These are phyloP conservation scores for Ochropleura leucogaster DNA, from an alignment of 2,888 invertebrate species.

Conservation along the genomic window DNA sequence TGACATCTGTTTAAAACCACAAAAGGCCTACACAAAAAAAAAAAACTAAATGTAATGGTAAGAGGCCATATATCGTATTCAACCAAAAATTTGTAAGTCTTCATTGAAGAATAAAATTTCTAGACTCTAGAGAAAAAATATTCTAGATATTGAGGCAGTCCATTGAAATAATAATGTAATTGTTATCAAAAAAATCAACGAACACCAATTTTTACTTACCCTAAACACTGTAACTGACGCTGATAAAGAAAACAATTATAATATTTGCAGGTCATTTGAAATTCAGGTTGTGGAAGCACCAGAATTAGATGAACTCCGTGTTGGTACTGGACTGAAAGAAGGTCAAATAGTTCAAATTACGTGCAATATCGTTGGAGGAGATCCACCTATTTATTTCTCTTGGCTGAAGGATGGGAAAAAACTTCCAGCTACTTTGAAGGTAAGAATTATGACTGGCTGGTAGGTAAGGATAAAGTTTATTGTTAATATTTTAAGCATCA, in stretches of 20 bases:
- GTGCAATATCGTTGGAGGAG: slow-evolving; percentile 94
- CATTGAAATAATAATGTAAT: not conserved
- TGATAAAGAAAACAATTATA: not conserved
- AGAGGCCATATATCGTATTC: not conserved
- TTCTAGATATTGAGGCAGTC: not conserved
- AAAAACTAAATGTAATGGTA: too few species aligned
- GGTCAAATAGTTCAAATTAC: slow-evolving; percentile 96
- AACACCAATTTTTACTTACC: not conserved
- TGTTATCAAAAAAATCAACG: not conserved
- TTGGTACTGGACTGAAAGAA: slow-evolving; percentile 95
- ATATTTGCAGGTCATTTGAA: slow-evolving; percentile 89
- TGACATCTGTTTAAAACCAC: too few species aligned
- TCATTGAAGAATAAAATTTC: not conserved
- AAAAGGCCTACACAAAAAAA: too few species aligned
- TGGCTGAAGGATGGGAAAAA: slow-evolving; percentile 93
- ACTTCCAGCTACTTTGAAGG: slow-evolving; percentile 92
- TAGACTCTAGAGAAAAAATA: not conserved
- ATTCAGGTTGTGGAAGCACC: slow-evolving; percentile 94
- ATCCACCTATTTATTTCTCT: slow-evolving; percentile 93
- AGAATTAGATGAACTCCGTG: slow-evolving; percentile 95
- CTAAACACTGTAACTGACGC: not conserved
- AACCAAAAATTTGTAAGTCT: not conserved
- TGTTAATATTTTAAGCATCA: too few species aligned
- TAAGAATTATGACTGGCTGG: slow-evolving; percentile 63
- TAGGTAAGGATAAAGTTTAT: too few species aligned